A percentile compares a stretch with the other conserved stretches of the same genome.
Conservation (phyloP, 2,888 invertebrate species). For the Kryphioiulus occultus region DNA sequence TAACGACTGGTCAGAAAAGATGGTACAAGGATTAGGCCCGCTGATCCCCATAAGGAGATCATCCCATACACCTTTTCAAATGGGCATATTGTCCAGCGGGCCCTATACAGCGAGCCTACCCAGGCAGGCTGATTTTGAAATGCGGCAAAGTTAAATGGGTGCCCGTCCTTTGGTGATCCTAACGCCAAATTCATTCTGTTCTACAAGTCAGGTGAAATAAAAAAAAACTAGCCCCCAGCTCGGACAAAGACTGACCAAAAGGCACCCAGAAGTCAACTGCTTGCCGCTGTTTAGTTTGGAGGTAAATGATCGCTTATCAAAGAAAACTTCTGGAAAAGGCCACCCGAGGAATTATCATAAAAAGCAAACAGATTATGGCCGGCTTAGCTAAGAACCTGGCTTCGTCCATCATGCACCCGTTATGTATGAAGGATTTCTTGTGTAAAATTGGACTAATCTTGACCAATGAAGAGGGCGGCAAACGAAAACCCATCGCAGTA, state of each 20-base stretch:
- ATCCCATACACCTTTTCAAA: slow-evolving; percentile 29
- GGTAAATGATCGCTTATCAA: slow-evolving; percentile 36
- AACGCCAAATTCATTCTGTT: slow-evolving; percentile 23
- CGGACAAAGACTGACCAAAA: neutral
- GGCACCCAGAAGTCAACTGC: slow-evolving; percentile 2
- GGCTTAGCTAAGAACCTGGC: neutral
- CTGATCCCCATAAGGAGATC: slow-evolving; percentile 43
- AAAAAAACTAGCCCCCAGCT: neutral
- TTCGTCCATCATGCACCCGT: neutral
- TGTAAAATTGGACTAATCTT: neutral
- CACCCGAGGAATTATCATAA: slow-evolving; percentile 11
- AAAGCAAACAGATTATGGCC: slow-evolving; percentile 17
- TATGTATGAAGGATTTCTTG: slow-evolving; percentile 21
- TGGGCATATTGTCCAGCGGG: slow-evolving; percentile 1
- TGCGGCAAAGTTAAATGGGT: neutral
- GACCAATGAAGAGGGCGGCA: slow-evolving; percentile 36
- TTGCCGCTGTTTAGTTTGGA: neutral
- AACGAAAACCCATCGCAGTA: neutral
- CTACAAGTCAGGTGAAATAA: neutral
- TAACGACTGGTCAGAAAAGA: slow-evolving; percentile 37
- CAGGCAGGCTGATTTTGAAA: neutral
- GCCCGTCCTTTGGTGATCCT: neutral
- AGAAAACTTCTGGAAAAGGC: neutral
- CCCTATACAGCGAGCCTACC: neutral
- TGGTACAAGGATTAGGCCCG: slow-evolving; percentile 41